A percentile compares a stretch with the other conserved stretches of the same genome.
These are phyloP conservation scores for Pteria penguin DNA, from an alignment of 2,888 invertebrate genomes.

Conservation along the genomic window DNA sequence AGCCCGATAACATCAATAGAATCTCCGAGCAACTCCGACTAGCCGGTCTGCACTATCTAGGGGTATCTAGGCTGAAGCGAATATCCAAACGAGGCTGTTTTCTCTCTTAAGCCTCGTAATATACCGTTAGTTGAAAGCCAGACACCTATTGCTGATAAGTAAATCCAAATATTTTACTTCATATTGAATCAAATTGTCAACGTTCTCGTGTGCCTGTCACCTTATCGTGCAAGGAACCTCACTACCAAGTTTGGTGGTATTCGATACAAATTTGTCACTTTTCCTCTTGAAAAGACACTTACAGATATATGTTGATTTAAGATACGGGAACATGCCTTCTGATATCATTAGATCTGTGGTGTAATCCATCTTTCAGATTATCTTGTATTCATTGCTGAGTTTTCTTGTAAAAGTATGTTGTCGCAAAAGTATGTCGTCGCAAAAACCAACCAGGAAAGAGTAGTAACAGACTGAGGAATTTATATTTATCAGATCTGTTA, in stretches of 20 bases:
- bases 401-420: too few species aligned
- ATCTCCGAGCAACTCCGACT: background rate
- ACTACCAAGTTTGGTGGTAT: background rate
- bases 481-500: too few species aligned
- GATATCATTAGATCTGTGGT: too few species aligned
- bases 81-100: background rate
- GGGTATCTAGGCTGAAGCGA: background rate
- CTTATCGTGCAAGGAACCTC: background rate
- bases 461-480: too few species aligned
- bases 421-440: too few species aligned
- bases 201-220: background rate
- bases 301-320: background rate
- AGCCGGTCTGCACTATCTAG: background rate
- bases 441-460: too few species aligned
- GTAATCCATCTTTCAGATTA: too few species aligned
- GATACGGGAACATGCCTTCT: background rate
- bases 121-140: background rate
- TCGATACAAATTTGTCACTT: background rate
- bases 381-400: too few species aligned
- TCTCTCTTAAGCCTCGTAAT: background rate
- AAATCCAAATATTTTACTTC: background rate
- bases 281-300: background rate
- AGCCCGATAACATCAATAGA: background rate
- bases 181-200: background rate
- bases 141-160: background rate